Evolutionary conservation across 2,113 vertebrate genomes (phyloP).

Genomic region (Amphiprion ocellaris): DNA sequence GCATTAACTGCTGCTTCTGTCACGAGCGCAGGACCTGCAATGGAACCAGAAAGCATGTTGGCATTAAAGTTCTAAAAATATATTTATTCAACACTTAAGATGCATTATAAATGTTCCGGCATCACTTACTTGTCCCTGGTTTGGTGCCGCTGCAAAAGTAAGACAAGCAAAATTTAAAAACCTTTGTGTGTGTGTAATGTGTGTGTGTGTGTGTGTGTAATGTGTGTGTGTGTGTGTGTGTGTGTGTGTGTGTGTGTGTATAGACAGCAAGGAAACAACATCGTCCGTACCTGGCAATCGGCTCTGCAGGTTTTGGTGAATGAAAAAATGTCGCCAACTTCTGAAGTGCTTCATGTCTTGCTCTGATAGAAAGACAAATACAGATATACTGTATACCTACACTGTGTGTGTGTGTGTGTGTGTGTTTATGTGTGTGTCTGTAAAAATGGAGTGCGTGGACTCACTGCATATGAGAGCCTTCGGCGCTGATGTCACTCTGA

Average conservation of each 20-base stretch:
- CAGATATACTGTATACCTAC: background rate
- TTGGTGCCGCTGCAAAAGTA: slow-evolving; percentile 32
- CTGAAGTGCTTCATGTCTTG: slow-evolving; percentile 84
- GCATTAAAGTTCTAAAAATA: background rate
- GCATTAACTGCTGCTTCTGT: slow-evolving; percentile 5
- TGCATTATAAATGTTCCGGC: background rate
- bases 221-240: background rate
- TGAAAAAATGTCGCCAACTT: slow-evolving; percentile 85
- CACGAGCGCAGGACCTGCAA: slow-evolving; percentile 45
- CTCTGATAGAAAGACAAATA: slow-evolving; percentile 71
- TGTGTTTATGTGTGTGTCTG: background rate
- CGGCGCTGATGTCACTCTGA: slow-evolving; percentile 54
- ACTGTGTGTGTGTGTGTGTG: background rate
- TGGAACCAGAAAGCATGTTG: slow-evolving; percentile 1
- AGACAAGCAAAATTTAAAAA: slow-evolving; percentile 8
- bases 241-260: background rate
- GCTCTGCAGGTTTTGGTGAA: slow-evolving; percentile 48
- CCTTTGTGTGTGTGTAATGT: background rate
- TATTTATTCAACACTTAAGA: background rate
- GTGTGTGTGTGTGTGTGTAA: too few species aligned
- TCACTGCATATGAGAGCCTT: slow-evolving; percentile 62
- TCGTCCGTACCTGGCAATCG: slow-evolving; percentile 49
- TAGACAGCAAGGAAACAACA: background rate
- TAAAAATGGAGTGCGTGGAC: slow-evolving; percentile 23
- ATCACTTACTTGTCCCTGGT: slow-evolving; percentile 69